Evolutionary conservation across 1,140 invertebrate species (phyloP), one percentile per base, ranked within the genome.

Genomic region (Cydia splendana): DNA sequence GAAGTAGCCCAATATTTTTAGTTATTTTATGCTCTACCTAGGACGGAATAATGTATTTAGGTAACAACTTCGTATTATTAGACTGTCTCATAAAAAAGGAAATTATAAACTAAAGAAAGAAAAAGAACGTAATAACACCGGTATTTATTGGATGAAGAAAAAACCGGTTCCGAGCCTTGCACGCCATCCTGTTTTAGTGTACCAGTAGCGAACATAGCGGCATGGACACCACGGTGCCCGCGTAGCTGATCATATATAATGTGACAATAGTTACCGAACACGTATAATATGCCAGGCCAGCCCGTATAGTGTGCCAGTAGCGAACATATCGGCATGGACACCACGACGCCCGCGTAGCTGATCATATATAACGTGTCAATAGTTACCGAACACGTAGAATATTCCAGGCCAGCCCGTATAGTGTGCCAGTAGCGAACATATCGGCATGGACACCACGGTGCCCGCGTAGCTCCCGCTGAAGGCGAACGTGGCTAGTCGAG

Each of bases 211-310:
- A 97, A 65, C 96, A 96, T 0, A 96, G 87, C 0, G 96, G 96
- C 95, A 97, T 96, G 0, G 97, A 95, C 18, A 98, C 94, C 0
- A 98, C 97, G 0, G 97, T 97, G 18, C 97, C 97, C 3, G 96
- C 95, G 88, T 97, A 97, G 82, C 96, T 96, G 38, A 42, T 42
- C 7, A 42, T 42, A 42, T 10, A 42, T 42, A 42, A 42, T 42
- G 38, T 42, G 38, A 9, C 38, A 10, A 65, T 48, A 84, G 90
- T 94, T 89, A 95, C 97, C 97, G 87, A 98, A 98, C 0, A 98
- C 95, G 86, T 98, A 99, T 88, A 98, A 99, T 20, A 98, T 96
- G 20, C 96, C 96, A 0, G 96, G 94, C 98, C 98, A 99, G 9
- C 97, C 97, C 20, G 96, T 94, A 53, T 95, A 89, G 13, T 96